Base-by-base conservation (phyloP, 1,140 invertebrate genomes). In the Calycopis cecrops region DNA sequence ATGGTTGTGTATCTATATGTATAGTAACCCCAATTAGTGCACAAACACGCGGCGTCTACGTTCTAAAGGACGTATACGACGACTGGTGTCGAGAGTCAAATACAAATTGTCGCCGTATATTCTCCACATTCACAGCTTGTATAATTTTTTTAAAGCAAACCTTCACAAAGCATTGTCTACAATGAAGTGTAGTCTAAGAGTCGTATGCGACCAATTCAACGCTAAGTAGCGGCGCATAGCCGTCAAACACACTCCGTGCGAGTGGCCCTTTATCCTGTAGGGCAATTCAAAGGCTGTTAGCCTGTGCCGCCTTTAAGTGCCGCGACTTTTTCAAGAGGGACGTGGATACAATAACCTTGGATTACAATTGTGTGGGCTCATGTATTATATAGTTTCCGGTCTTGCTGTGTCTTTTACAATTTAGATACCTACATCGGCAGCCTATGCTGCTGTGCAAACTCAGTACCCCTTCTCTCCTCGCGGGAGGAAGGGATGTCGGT, bases 221-320 rank as follows among this genome's bases (percentile, higher is more conserved):
- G 40, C 16, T 44, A 44, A 44, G 40, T 44, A 44, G 40, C 40
- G 40, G 40, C 40, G 40, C 40, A 44, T 44, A 44, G 40, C 40
- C 40, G 40, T 44, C 40, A 44, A 44, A 44, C 40, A 44, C 17
- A 44, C 40, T 44, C 40, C 9, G 14, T 16, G 16, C 16, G 40
- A 44, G 40, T 16, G 40, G 40, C 40, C 40, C 40, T 44, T 44
- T 44, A 44, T 44, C 40, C 16, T 44, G 40, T 44, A 44, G 40
- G 14, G 40, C 40, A 44, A 44, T 44, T 44, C 40, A 44, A 17
- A 44, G 40, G 40, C 40, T 44, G 40, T 44, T 44, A 44, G 40
- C 40, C 40, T 44, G 16, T 44, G 40, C 40, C 40, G 40, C 40
- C 40, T 44, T 17, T 44, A 44, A 44, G 40, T 44, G 40, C 40